These are phyloP conservation scores for Gymnosoma rotundatum DNA, from an alignment of 2,888 invertebrate species.

Conservation along the genomic window DNA sequence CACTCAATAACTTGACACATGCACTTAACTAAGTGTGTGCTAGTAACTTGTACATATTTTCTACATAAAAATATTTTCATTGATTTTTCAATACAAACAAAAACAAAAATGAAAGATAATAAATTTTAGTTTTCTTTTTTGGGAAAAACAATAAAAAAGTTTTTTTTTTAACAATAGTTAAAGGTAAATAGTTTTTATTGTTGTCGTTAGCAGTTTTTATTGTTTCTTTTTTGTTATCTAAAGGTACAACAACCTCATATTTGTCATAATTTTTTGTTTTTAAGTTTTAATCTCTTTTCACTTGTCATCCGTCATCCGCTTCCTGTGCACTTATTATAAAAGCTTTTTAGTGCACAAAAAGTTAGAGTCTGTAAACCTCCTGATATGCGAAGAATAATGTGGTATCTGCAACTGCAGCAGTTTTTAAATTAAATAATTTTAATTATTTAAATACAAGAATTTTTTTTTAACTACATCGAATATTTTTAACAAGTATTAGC, in stretches of 20 bases:
- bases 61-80: slow-evolving; percentile 6
- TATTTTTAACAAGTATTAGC: too few relatives aligned
- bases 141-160: not conserved
- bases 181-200: slow-evolving; percentile 8
- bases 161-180: slow-evolving; percentile 16
- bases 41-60: not conserved
- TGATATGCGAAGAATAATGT: too few relatives aligned
- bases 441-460: too few relatives aligned
- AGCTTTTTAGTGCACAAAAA: too few relatives aligned
- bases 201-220: slow-evolving; percentile 21
- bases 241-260: slow-evolving; percentile 49
- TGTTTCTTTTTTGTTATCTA: slow-evolving; percentile 10
- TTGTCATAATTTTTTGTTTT: slow-evolving; percentile 13
- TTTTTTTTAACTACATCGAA: too few relatives aligned
- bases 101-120: slow-evolving; percentile 21
- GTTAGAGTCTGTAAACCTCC: too few relatives aligned
- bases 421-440: too few relatives aligned
- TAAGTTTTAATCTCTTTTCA: slow-evolving; percentile 12
- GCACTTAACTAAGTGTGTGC: not conserved
- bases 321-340: not conserved
- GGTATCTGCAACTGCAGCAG: too few relatives aligned
- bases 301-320: slow-evolving; percentile 33
- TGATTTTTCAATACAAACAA: not conserved
- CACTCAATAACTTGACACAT: too few relatives aligned
- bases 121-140: not conserved